A percentile compares a stretch with the other conserved stretches of the same genome.
phyloP scores from a whole-genome alignment of 2,113 vertebrate genomes.

The Tupaia tana region DNA sequence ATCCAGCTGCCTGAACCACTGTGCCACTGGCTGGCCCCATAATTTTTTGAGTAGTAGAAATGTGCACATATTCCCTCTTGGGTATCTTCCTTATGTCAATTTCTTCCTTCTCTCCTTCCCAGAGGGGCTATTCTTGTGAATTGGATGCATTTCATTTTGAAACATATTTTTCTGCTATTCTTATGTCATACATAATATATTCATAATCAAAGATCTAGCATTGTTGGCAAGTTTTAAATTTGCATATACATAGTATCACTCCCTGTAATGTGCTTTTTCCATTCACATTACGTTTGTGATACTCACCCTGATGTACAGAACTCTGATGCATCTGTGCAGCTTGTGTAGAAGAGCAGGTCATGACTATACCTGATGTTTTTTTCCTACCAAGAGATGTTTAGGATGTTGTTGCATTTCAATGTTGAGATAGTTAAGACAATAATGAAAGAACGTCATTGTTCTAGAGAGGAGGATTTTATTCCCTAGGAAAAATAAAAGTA shows the following conservation, averaged over 20 bases:
- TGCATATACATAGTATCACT: accelerated
- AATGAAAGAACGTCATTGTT: not conserved
- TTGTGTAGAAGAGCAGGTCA: accelerated
- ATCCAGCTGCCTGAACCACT: too few relatives aligned
- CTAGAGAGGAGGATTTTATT: not conserved
- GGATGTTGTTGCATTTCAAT: not conserved
- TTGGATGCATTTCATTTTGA: not conserved
- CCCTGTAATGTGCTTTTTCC: not conserved
- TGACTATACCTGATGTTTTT: accelerated
- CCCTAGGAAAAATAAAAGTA: not conserved
- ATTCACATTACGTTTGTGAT: not conserved
- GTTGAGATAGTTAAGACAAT: not conserved
- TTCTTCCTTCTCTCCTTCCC: not conserved
- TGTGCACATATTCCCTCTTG: too few relatives aligned
- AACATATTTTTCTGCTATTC: not conserved
- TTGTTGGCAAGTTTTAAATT: not conserved
- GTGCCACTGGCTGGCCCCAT: too few relatives aligned
- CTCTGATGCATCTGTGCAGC: accelerated
- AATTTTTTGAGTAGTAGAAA: not conserved
- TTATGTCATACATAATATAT: accelerated
- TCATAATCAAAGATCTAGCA: not conserved
- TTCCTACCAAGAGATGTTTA: not conserved
- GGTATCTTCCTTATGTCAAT: not conserved
- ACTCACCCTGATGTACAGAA: accelerated
- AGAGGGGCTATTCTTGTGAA: not conserved